Conservation (phyloP, 2,888 invertebrate species). For the Hyppa rectilinea region DNA sequence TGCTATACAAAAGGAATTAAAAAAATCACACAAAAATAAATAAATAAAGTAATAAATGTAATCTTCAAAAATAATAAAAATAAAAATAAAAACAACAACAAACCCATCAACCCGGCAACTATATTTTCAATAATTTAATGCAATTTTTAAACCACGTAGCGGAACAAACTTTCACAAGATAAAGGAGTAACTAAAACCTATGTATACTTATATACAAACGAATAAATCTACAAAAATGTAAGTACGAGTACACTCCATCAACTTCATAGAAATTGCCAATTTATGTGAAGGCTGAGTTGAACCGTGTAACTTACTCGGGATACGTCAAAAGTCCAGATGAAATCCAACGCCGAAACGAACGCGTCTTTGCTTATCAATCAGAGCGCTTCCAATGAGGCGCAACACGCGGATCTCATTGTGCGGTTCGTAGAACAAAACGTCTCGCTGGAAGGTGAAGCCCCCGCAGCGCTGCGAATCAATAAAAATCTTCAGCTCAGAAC, state of each 20-base stretch:
- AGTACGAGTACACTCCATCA: slow-evolving; percentile 50
- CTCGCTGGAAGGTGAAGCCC: slow-evolving; percentile 85
- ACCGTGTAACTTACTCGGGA: slow-evolving; percentile 41
- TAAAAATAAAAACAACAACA: slow-evolving; percentile 38
- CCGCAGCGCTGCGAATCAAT: slow-evolving; percentile 86
- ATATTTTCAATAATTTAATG: slow-evolving; percentile 74
- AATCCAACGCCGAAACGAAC: slow-evolving; percentile 86
- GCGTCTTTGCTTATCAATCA: slow-evolving; percentile 83
- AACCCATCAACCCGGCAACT: slow-evolving; percentile 38
- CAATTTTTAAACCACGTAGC: slow-evolving; percentile 77
- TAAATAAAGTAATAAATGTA: background rate
- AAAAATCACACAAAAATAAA: background rate
- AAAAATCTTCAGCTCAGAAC: slow-evolving; percentile 85
- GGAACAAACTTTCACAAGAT: slow-evolving; percentile 76
- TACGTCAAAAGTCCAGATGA: slow-evolving; percentile 83
- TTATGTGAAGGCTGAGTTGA: slow-evolving; percentile 48
- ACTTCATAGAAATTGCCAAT: slow-evolving; percentile 61
- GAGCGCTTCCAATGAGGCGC: slow-evolving; percentile 80
- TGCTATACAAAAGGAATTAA: background rate
- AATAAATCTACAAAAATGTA: slow-evolving; percentile 83
- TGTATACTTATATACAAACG: slow-evolving; percentile 90
- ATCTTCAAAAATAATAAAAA: slow-evolving; percentile 21
- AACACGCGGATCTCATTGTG: slow-evolving; percentile 81
- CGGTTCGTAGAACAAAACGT: slow-evolving; percentile 81
- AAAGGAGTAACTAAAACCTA: slow-evolving; percentile 88